Evolutionary conservation across 1,140 invertebrate genomes (phyloP), one percentile per base, ranked within the genome.

Genomic region (Atta colombica): DNA sequence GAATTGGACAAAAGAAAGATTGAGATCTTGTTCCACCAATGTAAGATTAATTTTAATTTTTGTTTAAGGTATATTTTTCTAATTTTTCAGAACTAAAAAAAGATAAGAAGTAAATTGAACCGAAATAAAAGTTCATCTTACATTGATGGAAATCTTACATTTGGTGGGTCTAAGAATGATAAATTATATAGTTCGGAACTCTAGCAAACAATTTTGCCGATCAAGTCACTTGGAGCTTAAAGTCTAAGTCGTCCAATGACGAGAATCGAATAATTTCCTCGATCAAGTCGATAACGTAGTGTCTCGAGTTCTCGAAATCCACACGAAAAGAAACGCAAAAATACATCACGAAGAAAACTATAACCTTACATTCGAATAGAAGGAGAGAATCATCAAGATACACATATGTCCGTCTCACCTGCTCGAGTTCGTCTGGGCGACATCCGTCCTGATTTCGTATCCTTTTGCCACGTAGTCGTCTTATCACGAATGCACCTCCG

Each of bases 341-440:
- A 5, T 35, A 14, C 3, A 18, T 21, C 14, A 1, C 3, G n/a
- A 39, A 7, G 14, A 16, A 35, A 35, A 1, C 16, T 84, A 75
- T 61, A 84, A 84, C 55, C 55, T 82, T 60, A 2, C 45, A 49
- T n/a, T 5, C 16, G 12, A 5, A 12, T 3, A 8, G 16, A 53
- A 39, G 7, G 21, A 8, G 14, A 1, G 4, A n/a, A 72, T 39
- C 28, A 12, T 12, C 31, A 4, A 4, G 18, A 60, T 39, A 39
- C 16, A 8, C 2, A 2, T 28, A 45, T 49, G 0, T 49, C 16
- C 4, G 5, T 58, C 53, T 82, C 7, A 84, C 80, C 80, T 82
- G 39, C 39, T 10, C 69, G 53, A 49, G 55, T 74, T 10, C 55
- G 55, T 31, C 53, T 72, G 6, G 80, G 18, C 16, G 69, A 75